Conservation (phyloP, 2,113 vertebrate genomes). For the Mungos mungo region DNA sequence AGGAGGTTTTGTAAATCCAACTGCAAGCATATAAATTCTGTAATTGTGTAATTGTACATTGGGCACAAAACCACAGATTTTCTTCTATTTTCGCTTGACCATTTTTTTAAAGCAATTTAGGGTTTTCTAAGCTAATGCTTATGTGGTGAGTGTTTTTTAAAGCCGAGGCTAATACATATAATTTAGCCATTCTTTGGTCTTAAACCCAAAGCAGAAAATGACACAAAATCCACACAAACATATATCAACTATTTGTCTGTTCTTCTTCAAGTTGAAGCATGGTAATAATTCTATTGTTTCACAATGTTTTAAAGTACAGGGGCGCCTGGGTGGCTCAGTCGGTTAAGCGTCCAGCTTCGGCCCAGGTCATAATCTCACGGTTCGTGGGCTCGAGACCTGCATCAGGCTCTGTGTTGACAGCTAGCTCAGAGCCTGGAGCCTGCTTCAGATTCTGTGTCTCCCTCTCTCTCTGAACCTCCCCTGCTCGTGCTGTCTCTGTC, state of each 20-base stretch:
- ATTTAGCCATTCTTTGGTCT: conserved; percentile 73
- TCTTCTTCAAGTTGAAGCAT: conserved; percentile 37
- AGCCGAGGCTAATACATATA: conserved; percentile 66
- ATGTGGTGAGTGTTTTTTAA: conserved; percentile 69
- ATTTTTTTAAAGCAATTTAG: conserved; percentile 73
- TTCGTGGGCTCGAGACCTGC: too few species aligned
- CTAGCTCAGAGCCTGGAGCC: too few species aligned
- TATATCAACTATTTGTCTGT: conserved; percentile 58
- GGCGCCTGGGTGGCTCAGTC: too few species aligned
- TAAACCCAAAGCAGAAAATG: conserved; percentile 77
- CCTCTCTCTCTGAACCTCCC: too few species aligned
- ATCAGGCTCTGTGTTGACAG: too few species aligned
- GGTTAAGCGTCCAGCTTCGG: too few species aligned
- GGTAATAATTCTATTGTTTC: conserved; percentile 49
- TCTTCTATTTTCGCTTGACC: conserved; percentile 79
- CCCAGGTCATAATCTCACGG: too few species aligned
- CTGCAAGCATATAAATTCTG: conserved; percentile 74
- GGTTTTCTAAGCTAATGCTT: conserved; percentile 74
- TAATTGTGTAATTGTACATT: conserved; percentile 79
- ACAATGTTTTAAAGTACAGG: background rate
- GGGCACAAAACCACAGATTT: conserved; percentile 72
- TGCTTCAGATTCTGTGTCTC: too few species aligned
- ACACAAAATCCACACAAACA: conserved; percentile 74
- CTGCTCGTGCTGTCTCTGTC: too few species aligned
- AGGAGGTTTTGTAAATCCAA: conserved; percentile 74